A percentile compares a stretch with the other conserved stretches of the same genome.
phyloP scores from a whole-genome alignment of 2,113 vertebrate genomes.

The Oryzias javanicus region DNA sequence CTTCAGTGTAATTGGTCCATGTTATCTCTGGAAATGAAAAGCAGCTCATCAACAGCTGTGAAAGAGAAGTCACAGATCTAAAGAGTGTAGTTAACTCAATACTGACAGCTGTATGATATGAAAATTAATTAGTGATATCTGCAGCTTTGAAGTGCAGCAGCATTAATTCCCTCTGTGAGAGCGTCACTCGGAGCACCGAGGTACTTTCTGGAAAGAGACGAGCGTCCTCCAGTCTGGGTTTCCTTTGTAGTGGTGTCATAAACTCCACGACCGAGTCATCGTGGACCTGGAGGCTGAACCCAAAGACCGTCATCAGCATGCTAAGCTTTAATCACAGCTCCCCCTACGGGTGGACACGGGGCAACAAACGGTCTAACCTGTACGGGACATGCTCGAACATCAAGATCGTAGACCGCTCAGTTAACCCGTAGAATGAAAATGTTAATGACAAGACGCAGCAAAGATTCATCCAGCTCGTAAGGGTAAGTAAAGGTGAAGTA shows the following conservation, averaged over 20 bases:
- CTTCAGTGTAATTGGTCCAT: slow-evolving; percentile 31
- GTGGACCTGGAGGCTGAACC: too few species aligned
- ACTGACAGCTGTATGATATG: slow-evolving; percentile 41
- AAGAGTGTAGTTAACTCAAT: slow-evolving; percentile 31
- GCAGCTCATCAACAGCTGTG: slow-evolving; percentile 27
- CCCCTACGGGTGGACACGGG: too few species aligned
- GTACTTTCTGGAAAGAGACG: slow-evolving; percentile 2
- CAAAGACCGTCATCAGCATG: too few species aligned
- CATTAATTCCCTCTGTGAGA: slow-evolving; percentile 24
- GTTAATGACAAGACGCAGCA: too few species aligned
- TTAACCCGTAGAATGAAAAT: too few species aligned
- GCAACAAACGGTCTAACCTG: too few species aligned
- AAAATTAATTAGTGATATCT: slow-evolving; percentile 63
- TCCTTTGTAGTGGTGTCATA: background rate
- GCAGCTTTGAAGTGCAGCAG: slow-evolving; percentile 28
- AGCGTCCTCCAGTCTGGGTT: background rate
- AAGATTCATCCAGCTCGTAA: too few species aligned
- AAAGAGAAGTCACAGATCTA: slow-evolving; percentile 33
- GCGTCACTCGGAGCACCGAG: slow-evolving; percentile 12
- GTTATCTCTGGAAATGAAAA: slow-evolving; percentile 24
- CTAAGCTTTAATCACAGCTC: too few species aligned
- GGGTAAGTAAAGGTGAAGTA: too few species aligned
- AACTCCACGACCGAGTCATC: background rate
- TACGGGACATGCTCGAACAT: too few species aligned
- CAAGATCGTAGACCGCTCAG: too few species aligned